Base-by-base conservation (phyloP, 1,140 invertebrate species). In the Brachionus rotundiformis region DNA sequence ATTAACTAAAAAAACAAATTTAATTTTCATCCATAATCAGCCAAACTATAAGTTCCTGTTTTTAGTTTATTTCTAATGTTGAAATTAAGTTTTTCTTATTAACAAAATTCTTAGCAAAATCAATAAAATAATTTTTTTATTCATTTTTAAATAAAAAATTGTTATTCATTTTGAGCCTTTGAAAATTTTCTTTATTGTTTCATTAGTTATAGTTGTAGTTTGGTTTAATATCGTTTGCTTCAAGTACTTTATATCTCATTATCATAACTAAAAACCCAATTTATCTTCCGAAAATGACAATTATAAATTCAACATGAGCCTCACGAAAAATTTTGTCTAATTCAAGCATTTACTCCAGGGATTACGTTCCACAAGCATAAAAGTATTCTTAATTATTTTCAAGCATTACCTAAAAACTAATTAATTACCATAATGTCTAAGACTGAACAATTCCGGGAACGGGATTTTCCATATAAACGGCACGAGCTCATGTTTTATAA, bases 121-220 rank as follows among this genome's bases (percentile, higher is more conserved):
- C 63, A 68, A 68, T 68, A 68, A 68, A 36, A 68, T 63, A 29
- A 31, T 41, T 68, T 68, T 65, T 68, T 68, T 63, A n/a, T 29
- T 63, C 29, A 25, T 29, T 63, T 63, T 68, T 68, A 6, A 68
- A 39, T 68, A 36, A 68, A 68, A 68, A n/a, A 68, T 68, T 68
- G 25, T 6, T 16, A 33, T 68, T 68, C 29, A 33, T 31, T 27
- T 7, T 33, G 29, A n/a, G 27, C 13, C n/a, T 19, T 68, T 29
- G 16, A 16, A 68, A 68, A 68, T 68, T 33, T 68, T 31, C 3
- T 68, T 68, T 68, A 68, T 68, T 68, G 63, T 68, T 68, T 68
- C 63, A 68, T 68, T 68, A 68, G 63, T 68, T 54, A 19, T 68
- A 68, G 63, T 68, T 68, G 63, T 68, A 68, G 33, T 19, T 54